phyloP scores from a whole-genome alignment of 2,888 invertebrate genomes.

The Habroteleia sp. region DNA sequence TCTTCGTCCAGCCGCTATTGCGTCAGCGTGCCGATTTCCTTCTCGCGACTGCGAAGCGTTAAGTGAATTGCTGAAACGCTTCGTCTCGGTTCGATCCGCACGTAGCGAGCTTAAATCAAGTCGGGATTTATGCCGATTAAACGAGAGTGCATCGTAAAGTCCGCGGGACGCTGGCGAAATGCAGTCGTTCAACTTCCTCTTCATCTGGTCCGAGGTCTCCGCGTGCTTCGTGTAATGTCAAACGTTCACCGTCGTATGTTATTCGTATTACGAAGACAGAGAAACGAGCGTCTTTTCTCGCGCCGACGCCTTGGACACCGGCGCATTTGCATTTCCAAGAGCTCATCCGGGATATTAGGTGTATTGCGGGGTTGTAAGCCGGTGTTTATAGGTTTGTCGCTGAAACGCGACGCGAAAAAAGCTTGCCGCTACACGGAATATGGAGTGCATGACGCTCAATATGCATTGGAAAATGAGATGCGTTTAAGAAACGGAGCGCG shows the following conservation, averaged over 20 bases:
- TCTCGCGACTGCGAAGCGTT: constrained; percentile 12
- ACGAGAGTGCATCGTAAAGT: constrained; percentile 20
- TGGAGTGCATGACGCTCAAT: constrained; percentile 12
- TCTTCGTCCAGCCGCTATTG: constrained; percentile 8
- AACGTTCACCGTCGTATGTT: constrained; percentile 16
- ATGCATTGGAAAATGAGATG: constrained; percentile 26
- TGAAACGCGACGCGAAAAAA: constrained; percentile 11
- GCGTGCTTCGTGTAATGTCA: constrained; percentile 27
- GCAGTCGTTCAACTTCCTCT: constrained; percentile 2
- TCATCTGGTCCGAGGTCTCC: constrained; percentile 16
- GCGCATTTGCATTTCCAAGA: constrained; percentile 36
- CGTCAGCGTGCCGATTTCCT: constrained; percentile 13
- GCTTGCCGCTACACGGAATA: constrained; percentile 7
- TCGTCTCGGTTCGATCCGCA: neutral
- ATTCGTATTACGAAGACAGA: constrained; percentile 6
- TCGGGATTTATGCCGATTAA: constrained; percentile 17
- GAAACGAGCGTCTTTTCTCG: constrained; percentile 13
- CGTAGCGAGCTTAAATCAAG: constrained; percentile 1
- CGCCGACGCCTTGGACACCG: constrained; percentile 1
- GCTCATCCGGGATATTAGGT: constrained; percentile 5
- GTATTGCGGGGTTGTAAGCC: constrained; percentile 1
- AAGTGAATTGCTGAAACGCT: constrained; percentile 18
- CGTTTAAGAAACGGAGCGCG: constrained; percentile 15
- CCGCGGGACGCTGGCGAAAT: neutral
- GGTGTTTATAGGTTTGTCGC: constrained; percentile 28